Evolutionary conservation across 2,797 vertebrate genomes (phyloP), one percentile per base, ranked within the genome.

Genomic region (Trematomus bernacchii): DNA sequence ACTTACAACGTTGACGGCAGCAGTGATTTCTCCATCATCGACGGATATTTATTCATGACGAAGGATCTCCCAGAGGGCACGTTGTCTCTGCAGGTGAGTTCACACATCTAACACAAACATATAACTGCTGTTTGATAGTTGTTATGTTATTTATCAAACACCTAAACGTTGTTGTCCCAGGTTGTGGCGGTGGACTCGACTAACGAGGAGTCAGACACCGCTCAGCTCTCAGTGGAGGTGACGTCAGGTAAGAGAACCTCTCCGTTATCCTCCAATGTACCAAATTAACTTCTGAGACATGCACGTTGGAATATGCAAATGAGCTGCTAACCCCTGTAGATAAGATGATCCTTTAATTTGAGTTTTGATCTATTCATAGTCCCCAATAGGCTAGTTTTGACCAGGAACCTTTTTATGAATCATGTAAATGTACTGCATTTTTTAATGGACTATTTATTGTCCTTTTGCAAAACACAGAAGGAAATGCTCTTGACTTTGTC

Each of bases 41-140:
- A 93, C 0, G 94, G 95, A 40, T 89, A 88, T 75, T 80, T 97
- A 62, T 91, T 96, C 80, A 94, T 96, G 73, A 92, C 79, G 0
- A 54, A 2, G 1, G 13, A 65, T 7, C 69, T 93, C 63, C 10
- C 82, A 1, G 55, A 82, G 3, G 77, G 19, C 0, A 60, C 2
- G 0, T 40, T 89, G 11, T 4, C 60, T 12, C 30, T 95, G 40
- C 4, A 84, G n/a, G 95, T 95, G 79, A 92, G 92, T 79, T 57
- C 11, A 55, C 42, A 43, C 47, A 55, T 47, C 3, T 5, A 2
- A 10, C 9, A 2, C 19, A 46, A 27, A 9, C 21, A 21, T 37
- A 2, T 18, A 18, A 2, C 14, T 7, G 62, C 21, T 58, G 4
- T 46, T n/a, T 62, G 13, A 46, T n/a, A 3, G 4, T 2, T 55